Percentiles rank a stretch among this genome's conserved stretches.
These are phyloP conservation scores for Sander vitreus DNA, from an alignment of 2,113 vertebrate genomes.

Conservation along the genomic window DNA sequence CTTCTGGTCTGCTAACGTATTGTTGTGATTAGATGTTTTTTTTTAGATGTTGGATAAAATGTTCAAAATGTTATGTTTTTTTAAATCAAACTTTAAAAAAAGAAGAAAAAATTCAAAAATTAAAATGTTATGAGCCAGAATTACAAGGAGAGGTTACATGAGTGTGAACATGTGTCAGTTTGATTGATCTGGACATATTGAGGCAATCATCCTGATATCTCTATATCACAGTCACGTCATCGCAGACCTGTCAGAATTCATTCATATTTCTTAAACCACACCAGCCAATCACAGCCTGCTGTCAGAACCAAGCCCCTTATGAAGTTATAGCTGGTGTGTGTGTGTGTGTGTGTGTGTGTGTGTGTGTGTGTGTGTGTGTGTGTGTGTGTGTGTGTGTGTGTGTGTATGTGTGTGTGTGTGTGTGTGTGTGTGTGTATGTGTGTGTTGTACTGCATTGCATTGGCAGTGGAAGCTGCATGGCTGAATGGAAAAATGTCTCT, in stretches of 20 bases:
- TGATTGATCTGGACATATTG: neutral
- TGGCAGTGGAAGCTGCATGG: neutral
- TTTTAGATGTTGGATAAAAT: neutral
- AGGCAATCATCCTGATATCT: neutral
- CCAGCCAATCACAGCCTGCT: slow-evolving; percentile 39
- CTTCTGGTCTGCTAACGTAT: neutral
- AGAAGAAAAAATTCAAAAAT: neutral
- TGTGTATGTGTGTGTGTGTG: slow-evolving; percentile 11
- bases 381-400: neutral
- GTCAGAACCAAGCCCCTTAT: slow-evolving; percentile 12
- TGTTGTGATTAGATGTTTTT: too few species aligned
- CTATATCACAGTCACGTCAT: neutral
- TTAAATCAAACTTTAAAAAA: neutral
- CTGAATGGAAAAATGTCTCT: slow-evolving; percentile 41
- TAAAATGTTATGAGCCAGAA: neutral
- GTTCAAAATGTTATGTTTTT: neutral
- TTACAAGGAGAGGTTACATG: neutral
- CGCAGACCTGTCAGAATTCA: neutral
- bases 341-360: slow-evolving; percentile 5
- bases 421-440: slow-evolving; percentile 1
- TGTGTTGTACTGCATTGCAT: neutral
- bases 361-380: slow-evolving; percentile 5
- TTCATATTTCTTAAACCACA: neutral
- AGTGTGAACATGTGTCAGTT: neutral
- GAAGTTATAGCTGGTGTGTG: slow-evolving; percentile 8